phyloP scores from a whole-genome alignment of 1,140 invertebrate species.

The Gryon sp. region DNA sequence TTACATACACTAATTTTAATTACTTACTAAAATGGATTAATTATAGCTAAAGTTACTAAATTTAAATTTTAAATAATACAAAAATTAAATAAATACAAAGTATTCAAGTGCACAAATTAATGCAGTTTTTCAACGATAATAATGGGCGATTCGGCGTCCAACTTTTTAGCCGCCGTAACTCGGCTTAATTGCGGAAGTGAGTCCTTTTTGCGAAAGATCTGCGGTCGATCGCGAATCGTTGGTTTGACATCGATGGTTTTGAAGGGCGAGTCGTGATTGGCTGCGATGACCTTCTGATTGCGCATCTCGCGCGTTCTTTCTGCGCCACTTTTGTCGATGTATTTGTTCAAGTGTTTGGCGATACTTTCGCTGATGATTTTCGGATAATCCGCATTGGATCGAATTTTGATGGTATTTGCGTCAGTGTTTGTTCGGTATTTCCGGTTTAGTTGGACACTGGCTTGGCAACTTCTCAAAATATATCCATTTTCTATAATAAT shows the following conservation, averaged over 20 bases:
- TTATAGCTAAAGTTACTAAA: neutral
- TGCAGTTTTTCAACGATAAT: conserved; percentile 62
- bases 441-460: conserved; percentile 52
- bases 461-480: conserved; percentile 58
- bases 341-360: conserved; percentile 26
- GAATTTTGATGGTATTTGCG: conserved; percentile 31
- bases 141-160: conserved; percentile 57
- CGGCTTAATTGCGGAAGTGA: conserved; percentile 68
- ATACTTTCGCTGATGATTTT: conserved; percentile 31
- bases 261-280: conserved; percentile 67
- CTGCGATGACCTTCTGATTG: conserved; percentile 29
- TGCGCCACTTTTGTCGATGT: conserved; percentile 29
- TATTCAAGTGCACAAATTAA: too few species aligned
- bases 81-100: too few species aligned
- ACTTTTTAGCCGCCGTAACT: conserved; percentile 53
- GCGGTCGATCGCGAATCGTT: conserved; percentile 59
- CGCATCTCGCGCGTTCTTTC: conserved; percentile 30
- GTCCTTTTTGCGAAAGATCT: conserved; percentile 68
- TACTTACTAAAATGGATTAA: neutral
- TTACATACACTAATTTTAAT: too few species aligned
- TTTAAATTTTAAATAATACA: neutral
- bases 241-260: conserved; percentile 69
- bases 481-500: conserved; percentile 47
- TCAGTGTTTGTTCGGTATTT: conserved; percentile 54
- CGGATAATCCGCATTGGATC: conserved; percentile 17